These are phyloP conservation scores for Ariopsis seemanni DNA, from an alignment of 2,113 vertebrate species.

Conservation along the genomic window DNA sequence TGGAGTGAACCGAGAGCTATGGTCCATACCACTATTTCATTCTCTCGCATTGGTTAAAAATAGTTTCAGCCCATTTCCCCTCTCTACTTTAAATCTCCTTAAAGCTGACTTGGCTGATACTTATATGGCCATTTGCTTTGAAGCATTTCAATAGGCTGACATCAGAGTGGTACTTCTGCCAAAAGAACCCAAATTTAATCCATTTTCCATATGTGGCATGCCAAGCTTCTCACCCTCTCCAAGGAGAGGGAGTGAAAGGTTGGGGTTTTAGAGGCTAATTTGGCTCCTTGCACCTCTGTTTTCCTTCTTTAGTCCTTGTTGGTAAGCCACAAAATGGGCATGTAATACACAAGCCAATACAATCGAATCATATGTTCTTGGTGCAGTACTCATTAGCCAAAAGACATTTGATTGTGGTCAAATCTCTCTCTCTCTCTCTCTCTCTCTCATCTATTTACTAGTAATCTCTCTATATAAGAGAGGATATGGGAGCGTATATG, in stretches of 20 bases:
- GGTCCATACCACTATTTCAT: slow-evolving; percentile 35
- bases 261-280: slow-evolving; percentile 37
- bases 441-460: slow-evolving; percentile 24
- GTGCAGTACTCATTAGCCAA: slow-evolving; percentile 49
- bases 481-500: neutral
- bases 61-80: slow-evolving; percentile 51
- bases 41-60: slow-evolving; percentile 50
- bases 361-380: slow-evolving; percentile 11
- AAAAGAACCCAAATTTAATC: slow-evolving; percentile 49
- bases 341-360: slow-evolving; percentile 1
- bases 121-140: slow-evolving; percentile 44
- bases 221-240: slow-evolving; percentile 39
- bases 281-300: slow-evolving; percentile 31
- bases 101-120: slow-evolving; percentile 53
- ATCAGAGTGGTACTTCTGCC: slow-evolving; percentile 47
- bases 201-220: slow-evolving; percentile 44
- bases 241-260: slow-evolving; percentile 21
- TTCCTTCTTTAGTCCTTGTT: neutral
- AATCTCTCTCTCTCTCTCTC: slow-evolving; percentile 33
- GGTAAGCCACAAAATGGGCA: slow-evolving; percentile 11
- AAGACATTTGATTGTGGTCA: slow-evolving; percentile 24
- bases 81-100: slow-evolving; percentile 55
- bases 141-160: slow-evolving; percentile 46
- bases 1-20: slow-evolving; percentile 22
- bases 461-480: neutral